These are phyloP conservation scores for Drosophila setifemur DNA, from an alignment of 1,140 invertebrate genomes.

Conservation along the genomic window DNA sequence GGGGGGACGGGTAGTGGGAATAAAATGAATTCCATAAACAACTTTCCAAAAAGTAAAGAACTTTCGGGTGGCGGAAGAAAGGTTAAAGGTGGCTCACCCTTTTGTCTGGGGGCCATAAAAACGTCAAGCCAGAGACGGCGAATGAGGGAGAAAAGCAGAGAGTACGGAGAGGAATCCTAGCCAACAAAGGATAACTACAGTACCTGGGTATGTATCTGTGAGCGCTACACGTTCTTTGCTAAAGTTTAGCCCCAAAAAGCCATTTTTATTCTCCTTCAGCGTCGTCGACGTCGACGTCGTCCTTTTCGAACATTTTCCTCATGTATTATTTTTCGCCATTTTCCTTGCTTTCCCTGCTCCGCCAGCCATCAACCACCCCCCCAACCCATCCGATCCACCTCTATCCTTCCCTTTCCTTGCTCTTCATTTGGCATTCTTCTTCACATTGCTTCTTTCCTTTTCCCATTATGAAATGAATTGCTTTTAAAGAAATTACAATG, in stretches of 20 bases:
- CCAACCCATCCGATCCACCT: too few species aligned
- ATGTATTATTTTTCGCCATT: slow-evolving; percentile 73
- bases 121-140: slow-evolving; percentile 23
- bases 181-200: slow-evolving; percentile 70
- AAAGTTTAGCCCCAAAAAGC: slow-evolving; percentile 56
- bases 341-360: slow-evolving; percentile 38
- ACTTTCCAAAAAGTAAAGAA: slow-evolving; percentile 70
- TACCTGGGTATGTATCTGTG: slow-evolving; percentile 30
- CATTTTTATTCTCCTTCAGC: slow-evolving; percentile 65
- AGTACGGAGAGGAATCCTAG: slow-evolving; percentile 48
- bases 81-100: slow-evolving; percentile 47
- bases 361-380: background rate
- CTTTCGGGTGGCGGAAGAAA: slow-evolving; percentile 16
- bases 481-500: slow-evolving; percentile 81
- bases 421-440: slow-evolving; percentile 31
- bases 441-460: slow-evolving; percentile 49
- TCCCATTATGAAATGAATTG: slow-evolving; percentile 81
- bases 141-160: background rate
- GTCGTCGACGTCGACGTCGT: slow-evolving; percentile 30
- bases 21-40: slow-evolving; percentile 80
- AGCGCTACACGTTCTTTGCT: slow-evolving; percentile 45
- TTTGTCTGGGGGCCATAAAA: slow-evolving; percentile 65
- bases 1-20: slow-evolving; percentile 35
- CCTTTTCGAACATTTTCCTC: slow-evolving; percentile 55
- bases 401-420: too few species aligned